Percentiles rank a stretch among this genome's conserved stretches.
phyloP scores from a whole-genome alignment of 2,888 invertebrate genomes.

The Lasioglossum oenotherae region DNA sequence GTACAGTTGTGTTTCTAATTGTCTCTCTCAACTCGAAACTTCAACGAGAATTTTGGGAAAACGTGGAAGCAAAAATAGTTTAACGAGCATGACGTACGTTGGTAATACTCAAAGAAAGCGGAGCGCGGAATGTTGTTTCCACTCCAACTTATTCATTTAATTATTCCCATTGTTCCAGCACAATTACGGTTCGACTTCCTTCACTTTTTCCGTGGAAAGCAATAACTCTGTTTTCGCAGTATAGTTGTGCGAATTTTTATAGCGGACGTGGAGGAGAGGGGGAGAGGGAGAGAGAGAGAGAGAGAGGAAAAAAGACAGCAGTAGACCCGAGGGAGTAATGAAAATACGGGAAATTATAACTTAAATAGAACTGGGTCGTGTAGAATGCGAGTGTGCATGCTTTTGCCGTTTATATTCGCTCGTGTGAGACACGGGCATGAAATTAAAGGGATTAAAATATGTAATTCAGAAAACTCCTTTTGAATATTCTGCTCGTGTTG shows the following conservation, averaged over 20 bases:
- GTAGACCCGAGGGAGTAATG: constrained; percentile 39
- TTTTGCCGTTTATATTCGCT: constrained; percentile 32
- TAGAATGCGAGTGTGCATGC: constrained; percentile 33
- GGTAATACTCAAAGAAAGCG: not conserved
- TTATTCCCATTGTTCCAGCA: constrained; percentile 23
- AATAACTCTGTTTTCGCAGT: constrained; percentile 26
- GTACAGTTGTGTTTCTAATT: not conserved
- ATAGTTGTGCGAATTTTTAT: constrained; percentile 27
- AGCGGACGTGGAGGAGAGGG: not conserved
- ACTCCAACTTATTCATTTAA: constrained; percentile 15
- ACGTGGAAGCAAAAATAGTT: not conserved
- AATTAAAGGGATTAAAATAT: constrained; percentile 48
- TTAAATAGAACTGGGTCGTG: constrained; percentile 48
- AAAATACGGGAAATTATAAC: constrained; percentile 55
- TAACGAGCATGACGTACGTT: not conserved
- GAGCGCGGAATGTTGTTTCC: not conserved
- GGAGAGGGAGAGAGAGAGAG: not conserved
- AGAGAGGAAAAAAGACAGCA: not conserved
- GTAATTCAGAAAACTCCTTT: constrained; percentile 19
- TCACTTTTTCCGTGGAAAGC: not conserved
- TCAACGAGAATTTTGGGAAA: not conserved
- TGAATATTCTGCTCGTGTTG: not conserved
- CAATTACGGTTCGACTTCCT: constrained; percentile 22
- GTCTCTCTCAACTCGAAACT: not conserved
- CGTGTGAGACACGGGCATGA: constrained; percentile 12